Evolutionary conservation across 2,113 vertebrate species (phyloP), one percentile per base, ranked within the genome.

Genomic region (crab-eating macaque (Macaca fascicularis)): DNA sequence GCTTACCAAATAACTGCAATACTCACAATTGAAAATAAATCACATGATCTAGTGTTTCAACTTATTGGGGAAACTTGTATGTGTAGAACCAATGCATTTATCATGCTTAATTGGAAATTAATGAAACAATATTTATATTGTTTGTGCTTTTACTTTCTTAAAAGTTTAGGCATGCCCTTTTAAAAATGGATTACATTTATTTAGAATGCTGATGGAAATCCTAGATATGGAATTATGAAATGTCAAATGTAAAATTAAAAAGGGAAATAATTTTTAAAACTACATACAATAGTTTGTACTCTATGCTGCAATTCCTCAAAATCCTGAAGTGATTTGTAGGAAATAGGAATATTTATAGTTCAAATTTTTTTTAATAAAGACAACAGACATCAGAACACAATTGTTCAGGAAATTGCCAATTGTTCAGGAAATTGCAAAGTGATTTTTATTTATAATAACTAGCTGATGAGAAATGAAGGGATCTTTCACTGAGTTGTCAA

Each of bases 401-500:
- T 50, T 69, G 74, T 92, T 97, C 64, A 13, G 74, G 61, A 52
- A 61, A 93, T 59, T 0, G 0, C 27, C 67, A 96, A 64, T 50
- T 69, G 75, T 91, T 97, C 64, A 13, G 74, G 61, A 52, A 61
- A 93, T 70, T 0, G 0, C 23, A 52, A 98, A 98, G 81, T 93
- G 35, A 2, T 52, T 97, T 97, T 94, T 82, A 93, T 32, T 81
- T 95, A 94, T 97, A 59, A 59, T 91, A 96, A 85, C 84, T 96
- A 90, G 76, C 88, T 97, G 16, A 85, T 87, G 90, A 97, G 79
- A 57, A 97, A 98, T 6, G 90, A 45, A 95, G 70, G 23, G 96
- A 98, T 90, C 20, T 98, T 98, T 95, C 90, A 16, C 93, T 96
- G 98, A 97, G 72, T 93, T 98, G 72, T 95, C 97, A 97, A 97